phyloP scores from a whole-genome alignment of 2,888 invertebrate species.

The Epistrophella euchroma region DNA sequence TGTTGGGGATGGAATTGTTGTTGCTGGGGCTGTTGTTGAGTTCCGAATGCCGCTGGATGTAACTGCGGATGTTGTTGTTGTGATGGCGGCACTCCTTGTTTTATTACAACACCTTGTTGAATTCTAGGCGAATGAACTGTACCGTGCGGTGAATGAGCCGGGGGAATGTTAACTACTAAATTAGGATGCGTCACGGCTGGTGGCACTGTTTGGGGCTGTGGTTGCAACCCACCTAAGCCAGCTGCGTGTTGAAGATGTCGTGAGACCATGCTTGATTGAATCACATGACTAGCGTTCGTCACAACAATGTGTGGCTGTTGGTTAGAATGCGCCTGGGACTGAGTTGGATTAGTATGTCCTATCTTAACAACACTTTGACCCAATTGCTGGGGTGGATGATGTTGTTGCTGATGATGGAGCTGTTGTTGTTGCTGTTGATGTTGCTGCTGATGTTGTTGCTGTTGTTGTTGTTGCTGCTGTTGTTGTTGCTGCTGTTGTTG shows the following conservation, averaged over 20 bases:
- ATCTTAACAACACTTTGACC: constrained; percentile 64
- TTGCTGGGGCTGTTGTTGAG: constrained; percentile 68
- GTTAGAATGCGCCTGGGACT: constrained; percentile 60
- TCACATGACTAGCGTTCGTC: constrained; percentile 79
- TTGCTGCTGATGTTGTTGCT: constrained; percentile 76
- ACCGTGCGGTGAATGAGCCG: constrained; percentile 80
- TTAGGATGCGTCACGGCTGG: constrained; percentile 61
- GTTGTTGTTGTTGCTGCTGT: constrained; percentile 75
- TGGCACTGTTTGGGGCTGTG: constrained; percentile 66
- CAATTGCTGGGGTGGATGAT: constrained; percentile 36
- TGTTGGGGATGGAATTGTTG: constrained; percentile 57
- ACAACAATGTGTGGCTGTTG: constrained; percentile 79
- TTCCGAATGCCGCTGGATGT: constrained; percentile 42
- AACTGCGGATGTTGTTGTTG: constrained; percentile 77
- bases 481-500: constrained; percentile 68
- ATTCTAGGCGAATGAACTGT: constrained; percentile 79
- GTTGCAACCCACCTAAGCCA: constrained; percentile 45
- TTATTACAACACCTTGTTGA: constrained; percentile 73
- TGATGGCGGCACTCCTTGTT: constrained; percentile 61
- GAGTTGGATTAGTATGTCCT: constrained; percentile 66
- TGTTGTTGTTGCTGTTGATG: constrained; percentile 77
- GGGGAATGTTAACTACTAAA: constrained; percentile 82
- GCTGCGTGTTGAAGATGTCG: constrained; percentile 62
- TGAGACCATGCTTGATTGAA: constrained; percentile 78
- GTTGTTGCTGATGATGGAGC: constrained; percentile 1